Percentiles rank a stretch among this genome's conserved stretches.
Evolutionary conservation across 2,113 vertebrate genomes (phyloP).

Genomic region (Corydoras maculifer): DNA sequence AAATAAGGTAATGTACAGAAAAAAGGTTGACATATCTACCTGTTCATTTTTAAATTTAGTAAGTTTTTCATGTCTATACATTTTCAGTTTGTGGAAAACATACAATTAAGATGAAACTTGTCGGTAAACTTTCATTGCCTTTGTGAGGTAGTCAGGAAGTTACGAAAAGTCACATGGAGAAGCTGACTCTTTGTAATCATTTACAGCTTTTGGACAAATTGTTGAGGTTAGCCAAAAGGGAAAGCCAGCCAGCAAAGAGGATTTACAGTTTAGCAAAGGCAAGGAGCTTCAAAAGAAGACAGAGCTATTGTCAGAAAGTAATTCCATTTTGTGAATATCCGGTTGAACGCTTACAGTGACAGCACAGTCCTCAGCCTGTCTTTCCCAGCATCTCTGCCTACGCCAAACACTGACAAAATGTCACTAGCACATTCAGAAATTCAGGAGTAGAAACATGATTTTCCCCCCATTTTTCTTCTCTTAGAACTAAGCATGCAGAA

Average conservation of each 20-base stretch:
- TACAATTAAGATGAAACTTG: too few relatives aligned
- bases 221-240: slow-evolving; percentile 19
- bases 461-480: slow-evolving; percentile 6
- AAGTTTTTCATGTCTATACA: too few relatives aligned
- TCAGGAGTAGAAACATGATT: slow-evolving; percentile 29
- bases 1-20: too few relatives aligned
- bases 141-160: slow-evolving; percentile 38
- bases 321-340: slow-evolving; percentile 69
- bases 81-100: too few relatives aligned
- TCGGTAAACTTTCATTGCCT: too few relatives aligned
- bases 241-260: slow-evolving; percentile 44
- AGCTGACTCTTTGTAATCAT: slow-evolving; percentile 44
- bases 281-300: slow-evolving; percentile 59
- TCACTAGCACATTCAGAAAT: slow-evolving; percentile 49
- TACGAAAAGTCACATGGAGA: slow-evolving; percentile 47
- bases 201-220: slow-evolving; percentile 38
- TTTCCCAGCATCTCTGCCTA: slow-evolving; percentile 45
- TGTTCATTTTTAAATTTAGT: too few relatives aligned
- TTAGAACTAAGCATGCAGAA: slow-evolving; percentile 39
- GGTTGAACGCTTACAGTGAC: slow-evolving; percentile 63
- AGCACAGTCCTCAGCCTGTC: slow-evolving; percentile 55
- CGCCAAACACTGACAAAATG: slow-evolving; percentile 52
- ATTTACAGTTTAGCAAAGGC: slow-evolving; percentile 61
- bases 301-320: slow-evolving; percentile 63
- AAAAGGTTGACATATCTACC: too few relatives aligned